Percentiles rank a stretch among this genome's conserved stretches.
Evolutionary conservation across 2,797 vertebrate genomes (phyloP).

Genomic region (Sphenodon punctatus): DNA sequence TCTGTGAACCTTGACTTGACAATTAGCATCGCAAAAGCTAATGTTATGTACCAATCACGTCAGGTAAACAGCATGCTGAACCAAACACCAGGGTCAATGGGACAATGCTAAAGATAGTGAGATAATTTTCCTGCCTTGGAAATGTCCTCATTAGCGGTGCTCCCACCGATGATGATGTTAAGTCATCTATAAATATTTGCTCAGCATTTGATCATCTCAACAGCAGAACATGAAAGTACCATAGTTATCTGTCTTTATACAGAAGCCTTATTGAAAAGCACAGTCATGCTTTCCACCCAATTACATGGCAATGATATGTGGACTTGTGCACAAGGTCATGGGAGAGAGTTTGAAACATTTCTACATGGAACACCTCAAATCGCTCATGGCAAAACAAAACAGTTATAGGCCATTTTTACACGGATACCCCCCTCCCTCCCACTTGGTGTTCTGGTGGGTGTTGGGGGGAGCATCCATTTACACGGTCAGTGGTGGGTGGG

Average conservation of each 20-base stretch:
- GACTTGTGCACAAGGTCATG: neutral
- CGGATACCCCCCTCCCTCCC: no score
- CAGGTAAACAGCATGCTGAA: constrained; percentile 1
- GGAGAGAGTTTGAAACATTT: no score
- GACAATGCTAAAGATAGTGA: neutral
- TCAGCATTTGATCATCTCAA: neutral
- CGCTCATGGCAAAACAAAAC: neutral
- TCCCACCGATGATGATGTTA: neutral
- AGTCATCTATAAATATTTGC: neutral
- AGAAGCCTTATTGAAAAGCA: neutral
- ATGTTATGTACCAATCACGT: neutral
- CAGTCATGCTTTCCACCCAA: neutral
- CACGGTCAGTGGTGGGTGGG: no score
- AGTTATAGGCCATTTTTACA: no score
- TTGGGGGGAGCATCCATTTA: no score
- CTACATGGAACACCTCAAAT: neutral
- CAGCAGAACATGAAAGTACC: neutral
- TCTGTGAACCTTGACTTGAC: neutral
- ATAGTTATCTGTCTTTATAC: neutral
- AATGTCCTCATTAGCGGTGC: neutral
- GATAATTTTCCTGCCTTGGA: neutral
- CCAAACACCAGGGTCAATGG: neutral
- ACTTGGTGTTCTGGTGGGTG: no score
- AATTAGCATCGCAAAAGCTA: neutral
- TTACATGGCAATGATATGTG: neutral